phyloP scores from a whole-genome alignment of 2,113 vertebrate species.

The Psittacus erithacus region DNA sequence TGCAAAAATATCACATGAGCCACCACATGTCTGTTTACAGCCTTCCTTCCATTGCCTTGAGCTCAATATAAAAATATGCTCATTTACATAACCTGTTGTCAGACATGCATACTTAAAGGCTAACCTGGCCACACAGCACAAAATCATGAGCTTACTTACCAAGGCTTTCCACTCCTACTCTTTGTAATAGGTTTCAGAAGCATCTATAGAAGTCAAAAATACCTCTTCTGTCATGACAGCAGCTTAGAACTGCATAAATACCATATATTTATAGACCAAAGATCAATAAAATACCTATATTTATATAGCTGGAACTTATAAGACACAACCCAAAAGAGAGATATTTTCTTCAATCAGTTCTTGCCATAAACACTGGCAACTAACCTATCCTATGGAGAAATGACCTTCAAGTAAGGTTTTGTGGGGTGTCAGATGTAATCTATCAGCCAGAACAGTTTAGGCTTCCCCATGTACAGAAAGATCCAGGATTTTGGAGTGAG shows the following conservation, averaged over 20 bases:
- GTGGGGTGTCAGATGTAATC: neutral
- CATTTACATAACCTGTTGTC: constrained; percentile 42
- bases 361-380: neutral
- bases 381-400: neutral
- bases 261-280: neutral
- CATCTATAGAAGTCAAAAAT: neutral
- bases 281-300: neutral
- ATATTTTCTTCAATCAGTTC: neutral
- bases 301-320: neutral
- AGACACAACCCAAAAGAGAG: neutral
- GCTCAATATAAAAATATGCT: constrained; percentile 15
- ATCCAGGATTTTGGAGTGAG: neutral
- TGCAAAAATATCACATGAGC: neutral
- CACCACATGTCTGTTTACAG: neutral
- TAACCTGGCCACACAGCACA: constrained; percentile 29
- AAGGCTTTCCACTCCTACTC: neutral
- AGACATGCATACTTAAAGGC: constrained; percentile 13
- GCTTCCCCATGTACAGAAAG: neutral
- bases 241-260: neutral
- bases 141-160: neutral
- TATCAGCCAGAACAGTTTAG: neutral
- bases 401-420: neutral
- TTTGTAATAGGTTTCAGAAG: neutral
- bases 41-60: neutral
- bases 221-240: neutral